Conservation (phyloP, 2,888 invertebrate species). For the Drosophila setosimentum region DNA sequence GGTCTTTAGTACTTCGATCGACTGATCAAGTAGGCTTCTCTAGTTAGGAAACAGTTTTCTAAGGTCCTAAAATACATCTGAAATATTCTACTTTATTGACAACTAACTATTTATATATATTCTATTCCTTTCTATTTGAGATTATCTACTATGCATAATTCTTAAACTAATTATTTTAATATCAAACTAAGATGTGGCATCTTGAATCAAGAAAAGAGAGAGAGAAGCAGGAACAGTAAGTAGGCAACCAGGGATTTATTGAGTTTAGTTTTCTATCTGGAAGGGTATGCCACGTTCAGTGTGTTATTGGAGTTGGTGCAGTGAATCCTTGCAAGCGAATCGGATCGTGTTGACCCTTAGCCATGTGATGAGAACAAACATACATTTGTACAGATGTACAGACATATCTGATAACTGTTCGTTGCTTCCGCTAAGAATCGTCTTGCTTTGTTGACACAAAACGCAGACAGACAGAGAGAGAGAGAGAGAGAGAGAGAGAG, state of each 20-base stretch:
- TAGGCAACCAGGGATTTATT: background rate
- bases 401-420: background rate
- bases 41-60: background rate
- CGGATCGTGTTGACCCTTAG: constrained; percentile 47
- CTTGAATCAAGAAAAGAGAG: background rate
- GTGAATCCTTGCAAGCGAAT: constrained; percentile 35
- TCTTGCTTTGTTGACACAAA: constrained; percentile 31
- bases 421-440: constrained; percentile 58
- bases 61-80: too few relatives aligned
- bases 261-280: background rate
- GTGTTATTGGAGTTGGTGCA: background rate
- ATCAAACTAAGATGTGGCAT: background rate
- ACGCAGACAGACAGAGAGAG: too few relatives aligned
- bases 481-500: background rate
- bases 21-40: background rate
- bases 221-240: background rate
- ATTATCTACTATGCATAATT: background rate
- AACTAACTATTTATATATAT: background rate
- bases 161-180: background rate
- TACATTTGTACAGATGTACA: background rate
- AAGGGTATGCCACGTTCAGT: background rate
- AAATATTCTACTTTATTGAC: too few relatives aligned
- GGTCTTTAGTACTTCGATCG: background rate
- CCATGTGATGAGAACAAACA: constrained; percentile 3
- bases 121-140: too few relatives aligned